Evolutionary conservation across 1,140 invertebrate species (phyloP).

Genomic region (fruit fly (Drosophila melanogaster)): Release_6_plus_ISO1_MT NT_033777.3:16241501-16242000

Average conservation of each 20-base stretch:
- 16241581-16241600: slow-evolving; percentile 11
- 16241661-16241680: not conserved
- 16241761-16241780: too few relatives aligned
- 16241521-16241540: slow-evolving; percentile 70
- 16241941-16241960: not conserved
- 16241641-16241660: slow-evolving; percentile 61
- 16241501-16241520: slow-evolving; percentile 72
- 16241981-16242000: not conserved
- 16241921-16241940: too few relatives aligned
- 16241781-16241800: too few relatives aligned
- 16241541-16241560: slow-evolving; percentile 79
- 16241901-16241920: too few relatives aligned
- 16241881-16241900: too few relatives aligned
- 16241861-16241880: too few relatives aligned
- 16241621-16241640: slow-evolving; percentile 67
- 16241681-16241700: slow-evolving; percentile 3
- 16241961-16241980: not conserved
- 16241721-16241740: too few relatives aligned
- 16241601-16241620: slow-evolving; percentile 55
- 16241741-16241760: too few relatives aligned
- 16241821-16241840: too few relatives aligned
- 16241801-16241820: too few relatives aligned
- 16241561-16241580: slow-evolving; percentile 35
- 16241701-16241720: slow-evolving; percentile 8
- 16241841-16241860: too few relatives aligned